Evolutionary conservation across 2,888 invertebrate species (phyloP).

Genomic region (Plagodis dolabraria): DNA sequence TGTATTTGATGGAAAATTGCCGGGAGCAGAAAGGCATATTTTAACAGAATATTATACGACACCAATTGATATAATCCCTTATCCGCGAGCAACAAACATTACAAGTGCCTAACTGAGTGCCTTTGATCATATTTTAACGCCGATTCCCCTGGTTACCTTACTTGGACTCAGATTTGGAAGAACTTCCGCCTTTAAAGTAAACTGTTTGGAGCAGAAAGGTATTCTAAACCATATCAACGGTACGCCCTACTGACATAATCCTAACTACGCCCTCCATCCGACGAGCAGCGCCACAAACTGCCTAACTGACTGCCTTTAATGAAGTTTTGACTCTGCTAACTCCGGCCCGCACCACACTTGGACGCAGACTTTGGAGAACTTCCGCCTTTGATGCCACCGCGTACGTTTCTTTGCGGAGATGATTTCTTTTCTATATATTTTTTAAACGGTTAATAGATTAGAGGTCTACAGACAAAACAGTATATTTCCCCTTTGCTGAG

Average conservation of each 20-base stretch:
- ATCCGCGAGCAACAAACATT: no score
- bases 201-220: no score
- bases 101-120: constrained; percentile 30
- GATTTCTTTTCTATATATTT: constrained; percentile 9
- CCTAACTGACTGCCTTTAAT: constrained; percentile 62
- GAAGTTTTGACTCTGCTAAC: constrained; percentile 54
- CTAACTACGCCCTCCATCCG: constrained; percentile 14
- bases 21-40: no score
- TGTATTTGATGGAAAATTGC: no score
- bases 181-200: constrained; percentile 35
- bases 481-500: no score
- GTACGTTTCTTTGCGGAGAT: constrained; percentile 15
- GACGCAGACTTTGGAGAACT: constrained; percentile 40
- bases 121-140: constrained; percentile 37
- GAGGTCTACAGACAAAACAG: no score
- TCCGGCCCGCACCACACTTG: constrained; percentile 41
- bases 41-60: no score
- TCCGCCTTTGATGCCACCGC: constrained; percentile 33
- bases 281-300: constrained; percentile 53
- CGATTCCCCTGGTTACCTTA: no score
- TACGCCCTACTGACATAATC: not conserved
- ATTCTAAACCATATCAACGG: no score
- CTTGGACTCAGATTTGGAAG: constrained; percentile 41
- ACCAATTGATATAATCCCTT: no score
- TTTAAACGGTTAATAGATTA: no score